These are phyloP conservation scores for Tribolium freemani DNA, from an alignment of 2,888 invertebrate species.

Conservation along the genomic window DNA sequence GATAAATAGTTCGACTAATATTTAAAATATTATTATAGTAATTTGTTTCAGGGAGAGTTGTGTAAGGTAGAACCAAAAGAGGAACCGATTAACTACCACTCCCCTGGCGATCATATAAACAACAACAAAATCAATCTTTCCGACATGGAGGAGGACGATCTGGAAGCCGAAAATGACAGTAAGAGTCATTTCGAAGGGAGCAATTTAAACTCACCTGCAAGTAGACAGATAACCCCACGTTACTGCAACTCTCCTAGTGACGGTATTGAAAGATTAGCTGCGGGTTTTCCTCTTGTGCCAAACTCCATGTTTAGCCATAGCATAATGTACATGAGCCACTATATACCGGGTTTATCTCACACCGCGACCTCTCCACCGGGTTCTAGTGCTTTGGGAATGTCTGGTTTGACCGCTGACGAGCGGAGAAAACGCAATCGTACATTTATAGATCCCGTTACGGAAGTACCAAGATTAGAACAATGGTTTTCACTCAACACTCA, in stretches of 20 bases:
- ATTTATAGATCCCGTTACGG: slow-evolving; percentile 99
- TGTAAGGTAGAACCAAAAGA: slow-evolving; percentile 63
- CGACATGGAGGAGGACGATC: slow-evolving; percentile 72
- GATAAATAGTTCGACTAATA: too few relatives aligned
- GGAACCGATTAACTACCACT: slow-evolving; percentile 63
- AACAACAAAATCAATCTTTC: slow-evolving; percentile 70
- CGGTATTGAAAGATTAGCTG: slow-evolving; percentile 67
- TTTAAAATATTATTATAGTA: slow-evolving; percentile 45
- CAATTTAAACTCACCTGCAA: slow-evolving; percentile 53
- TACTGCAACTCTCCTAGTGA: slow-evolving; percentile 63
- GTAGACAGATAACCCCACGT: slow-evolving; percentile 58
- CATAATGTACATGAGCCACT: slow-evolving; percentile 94
- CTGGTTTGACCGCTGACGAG: slow-evolving; percentile 82
- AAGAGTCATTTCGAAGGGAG: slow-evolving; percentile 55
- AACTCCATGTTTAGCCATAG: slow-evolving; percentile 91
- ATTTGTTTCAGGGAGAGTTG: slow-evolving; percentile 61
- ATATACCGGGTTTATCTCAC: slow-evolving; percentile 76
- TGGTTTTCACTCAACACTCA: slow-evolving; percentile 99
- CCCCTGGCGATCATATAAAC: slow-evolving; percentile 73
- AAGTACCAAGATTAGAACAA: slow-evolving; percentile 93
- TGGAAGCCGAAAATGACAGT: slow-evolving; percentile 61
- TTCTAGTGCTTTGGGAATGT: slow-evolving; percentile 71
- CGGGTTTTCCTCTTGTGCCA: slow-evolving; percentile 83
- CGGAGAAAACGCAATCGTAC: slow-evolving; percentile 96
- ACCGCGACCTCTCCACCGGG: slow-evolving; percentile 72